Percentiles rank a stretch among this genome's conserved stretches.
These are phyloP conservation scores for Litocranius walleri DNA, from an alignment of 2,113 vertebrate genomes.

Conservation along the genomic window DNA sequence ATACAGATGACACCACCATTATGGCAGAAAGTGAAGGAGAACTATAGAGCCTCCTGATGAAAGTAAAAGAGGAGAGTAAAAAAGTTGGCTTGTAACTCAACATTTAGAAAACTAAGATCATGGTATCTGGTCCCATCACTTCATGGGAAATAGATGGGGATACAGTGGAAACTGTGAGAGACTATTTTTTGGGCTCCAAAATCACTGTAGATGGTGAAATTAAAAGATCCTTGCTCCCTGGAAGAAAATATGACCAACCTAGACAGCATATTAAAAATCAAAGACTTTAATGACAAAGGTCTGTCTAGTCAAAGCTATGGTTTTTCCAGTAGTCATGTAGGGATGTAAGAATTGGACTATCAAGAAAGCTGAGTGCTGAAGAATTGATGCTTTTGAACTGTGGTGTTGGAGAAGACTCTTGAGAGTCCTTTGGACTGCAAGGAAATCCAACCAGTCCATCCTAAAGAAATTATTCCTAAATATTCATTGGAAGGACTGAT, in stretches of 20 bases:
- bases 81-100: not conserved
- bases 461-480: not conserved
- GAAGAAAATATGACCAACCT: not conserved
- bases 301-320: not conserved
- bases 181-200: not conserved
- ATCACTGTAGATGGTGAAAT: not conserved
- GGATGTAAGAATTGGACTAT: not conserved
- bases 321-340: not conserved
- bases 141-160: not conserved
- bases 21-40: not conserved
- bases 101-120: not conserved
- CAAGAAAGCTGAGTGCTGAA: not conserved
- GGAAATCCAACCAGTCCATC: not conserved
- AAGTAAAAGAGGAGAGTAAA: not conserved
- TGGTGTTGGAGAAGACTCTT: not conserved
- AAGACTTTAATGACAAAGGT: not conserved
- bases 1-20: not conserved
- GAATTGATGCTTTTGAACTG: not conserved
- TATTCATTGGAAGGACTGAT: not conserved
- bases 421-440: not conserved
- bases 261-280: not conserved
- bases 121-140: not conserved
- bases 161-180: not conserved
- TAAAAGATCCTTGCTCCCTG: not conserved
- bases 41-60: not conserved